Evolutionary conservation across 2,888 invertebrate genomes (phyloP), one percentile per base, ranked within the genome.

Genomic region (Calameuta pallipes): DNA sequence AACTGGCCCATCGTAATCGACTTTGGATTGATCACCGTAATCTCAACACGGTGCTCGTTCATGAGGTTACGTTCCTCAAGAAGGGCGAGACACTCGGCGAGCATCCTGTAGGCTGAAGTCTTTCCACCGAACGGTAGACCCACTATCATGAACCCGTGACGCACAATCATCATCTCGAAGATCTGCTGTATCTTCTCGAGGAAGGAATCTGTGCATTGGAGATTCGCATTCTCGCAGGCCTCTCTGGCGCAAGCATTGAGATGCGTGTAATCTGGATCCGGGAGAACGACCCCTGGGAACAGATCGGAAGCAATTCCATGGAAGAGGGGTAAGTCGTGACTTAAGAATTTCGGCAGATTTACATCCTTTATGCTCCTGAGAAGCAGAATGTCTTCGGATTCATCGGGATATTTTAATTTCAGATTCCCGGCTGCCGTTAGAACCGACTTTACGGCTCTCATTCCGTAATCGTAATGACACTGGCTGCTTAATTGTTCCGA

Each of bases 401-500:
- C 97, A 74, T 97, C 94, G 0, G 97, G 97, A 91, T 97, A 98
- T 75, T 97, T 95, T 36, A 98, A 92, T 90, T 98, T 98, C 34
- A 98, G 92, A 70, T 97, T 97, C 13, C 97, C 98, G 0, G 98
- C 98, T 0, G 98, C 98, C 78, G 97, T 95, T 71, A 99, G 92
- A 1, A 99, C 98, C 0, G 97, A 96, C 89, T 98, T 98, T 0
- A 99, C 98, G 0, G 98, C 98, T 81, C 99, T 93, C 98, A 99
- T 98, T 11, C 96, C 98, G 88, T 98, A 98, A 94, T 98, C 98
- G 87, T 98, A 98, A 91, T 98, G 98, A 88, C 95, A 95, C 92
- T 98, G 98, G 0, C 97, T 97, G 23, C 98, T 98, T 83, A 98
- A 92, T 91, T 98, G 98, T 88, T 98, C 98, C 0, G 98, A 98